Conservation (phyloP, 2,797 vertebrate species). For the Gastrophryne carolinensis region DNA sequence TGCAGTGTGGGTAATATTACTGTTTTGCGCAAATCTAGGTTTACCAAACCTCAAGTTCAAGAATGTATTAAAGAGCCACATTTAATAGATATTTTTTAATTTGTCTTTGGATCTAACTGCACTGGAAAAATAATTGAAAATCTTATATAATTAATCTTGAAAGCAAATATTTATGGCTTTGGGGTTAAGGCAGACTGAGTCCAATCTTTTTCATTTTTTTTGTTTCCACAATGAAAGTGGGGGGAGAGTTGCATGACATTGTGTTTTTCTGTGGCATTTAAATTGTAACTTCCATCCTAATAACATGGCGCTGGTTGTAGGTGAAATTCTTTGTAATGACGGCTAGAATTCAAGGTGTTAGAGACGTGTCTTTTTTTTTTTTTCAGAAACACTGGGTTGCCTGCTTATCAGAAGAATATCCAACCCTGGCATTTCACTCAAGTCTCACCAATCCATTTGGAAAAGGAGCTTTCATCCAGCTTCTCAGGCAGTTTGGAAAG, state of each 20-base stretch:
- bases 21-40: not conserved
- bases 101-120: not conserved
- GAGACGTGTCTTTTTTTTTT: too few species aligned
- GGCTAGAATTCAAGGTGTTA: too few species aligned
- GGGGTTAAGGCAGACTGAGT: not conserved
- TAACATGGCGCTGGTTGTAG: not conserved
- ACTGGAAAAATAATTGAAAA: slow-evolving; percentile 21
- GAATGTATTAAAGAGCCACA: not conserved
- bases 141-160: not conserved
- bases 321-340: too few species aligned
- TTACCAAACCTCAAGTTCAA: slow-evolving; percentile 2
- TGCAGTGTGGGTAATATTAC: not conserved
- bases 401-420: slow-evolving; percentile 89
- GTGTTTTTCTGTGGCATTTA: not conserved
- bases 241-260: not conserved
- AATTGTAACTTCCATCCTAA: not conserved
- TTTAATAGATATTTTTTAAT: slow-evolving; percentile 3
- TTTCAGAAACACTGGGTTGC: slow-evolving; percentile 94
- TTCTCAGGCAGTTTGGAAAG: slow-evolving; percentile 96
- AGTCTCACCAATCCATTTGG: slow-evolving; percentile 97
- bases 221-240: not conserved
- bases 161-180: slow-evolving; percentile 23
- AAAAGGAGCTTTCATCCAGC: slow-evolving; percentile 96
- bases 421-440: slow-evolving; percentile 94
- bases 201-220: not conserved